phyloP scores from a whole-genome alignment of 30 jellyfish, hydroid and myxozoan genomes.

The Cassiopea xamachana region DNA sequence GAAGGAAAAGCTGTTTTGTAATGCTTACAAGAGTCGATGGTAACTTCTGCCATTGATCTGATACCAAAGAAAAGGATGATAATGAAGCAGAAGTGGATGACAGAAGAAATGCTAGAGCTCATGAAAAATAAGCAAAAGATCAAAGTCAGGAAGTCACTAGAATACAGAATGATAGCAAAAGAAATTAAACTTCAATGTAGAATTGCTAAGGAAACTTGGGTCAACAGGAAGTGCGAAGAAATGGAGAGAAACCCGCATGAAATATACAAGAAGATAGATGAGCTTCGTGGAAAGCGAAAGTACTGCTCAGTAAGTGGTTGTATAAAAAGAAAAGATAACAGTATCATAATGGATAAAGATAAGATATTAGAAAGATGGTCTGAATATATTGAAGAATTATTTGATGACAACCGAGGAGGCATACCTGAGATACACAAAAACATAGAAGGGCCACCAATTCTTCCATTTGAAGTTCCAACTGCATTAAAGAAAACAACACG shows the following conservation, averaged over 20 bases:
- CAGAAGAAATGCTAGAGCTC: neutral
- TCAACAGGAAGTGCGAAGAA: slow-evolving; percentile 19
- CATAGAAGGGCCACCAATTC: slow-evolving; percentile 4
- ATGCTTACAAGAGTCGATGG: neutral
- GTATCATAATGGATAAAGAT: neutral
- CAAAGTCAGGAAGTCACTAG: neutral
- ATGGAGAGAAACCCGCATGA: slow-evolving; percentile 5
- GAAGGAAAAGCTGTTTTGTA: neutral
- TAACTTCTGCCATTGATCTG: neutral
- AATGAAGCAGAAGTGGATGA: neutral
- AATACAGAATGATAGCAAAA: neutral
- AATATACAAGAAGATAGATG: neutral
- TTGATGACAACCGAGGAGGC: slow-evolving; percentile 9
- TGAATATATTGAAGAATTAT: neutral
- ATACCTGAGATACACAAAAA: neutral
- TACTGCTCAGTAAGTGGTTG: neutral
- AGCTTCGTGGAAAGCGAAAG: neutral
- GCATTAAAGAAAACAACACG: slow-evolving; percentile 10
- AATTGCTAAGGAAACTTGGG: neutral
- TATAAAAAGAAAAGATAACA: neutral
- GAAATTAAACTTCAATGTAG: neutral
- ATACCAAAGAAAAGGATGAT: slow-evolving; percentile 1
- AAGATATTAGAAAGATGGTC: slow-evolving; percentile 14
- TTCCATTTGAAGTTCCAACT: slow-evolving; percentile 2
- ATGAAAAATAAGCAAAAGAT: neutral